Conservation (phyloP, 1,140 invertebrate species). For the Sarcophaga bullata region DNA sequence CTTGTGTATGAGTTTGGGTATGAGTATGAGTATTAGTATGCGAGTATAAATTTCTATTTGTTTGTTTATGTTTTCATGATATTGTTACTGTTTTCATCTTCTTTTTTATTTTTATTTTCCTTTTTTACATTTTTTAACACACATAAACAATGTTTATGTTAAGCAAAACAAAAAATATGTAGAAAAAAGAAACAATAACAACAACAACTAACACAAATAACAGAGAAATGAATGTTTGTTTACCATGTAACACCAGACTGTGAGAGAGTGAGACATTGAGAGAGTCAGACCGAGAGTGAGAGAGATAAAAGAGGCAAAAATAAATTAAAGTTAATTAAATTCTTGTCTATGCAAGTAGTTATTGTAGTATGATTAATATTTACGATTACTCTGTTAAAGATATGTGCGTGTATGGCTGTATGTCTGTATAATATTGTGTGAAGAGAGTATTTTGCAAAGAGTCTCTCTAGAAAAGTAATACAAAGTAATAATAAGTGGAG, state of each 20-base stretch:
- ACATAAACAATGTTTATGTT: slow-evolving; percentile 13
- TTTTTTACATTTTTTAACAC: not conserved
- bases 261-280: no score
- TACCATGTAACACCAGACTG: not conserved
- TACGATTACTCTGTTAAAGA: not conserved
- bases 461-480: no score
- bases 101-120: not conserved
- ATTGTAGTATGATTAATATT: no score
- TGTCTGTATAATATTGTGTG: no score
- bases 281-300: no score
- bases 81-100: not conserved
- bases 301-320: not conserved
- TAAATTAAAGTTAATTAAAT: slow-evolving; percentile 25
- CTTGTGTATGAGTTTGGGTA: no score
- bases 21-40: not conserved
- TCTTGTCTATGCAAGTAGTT: not conserved
- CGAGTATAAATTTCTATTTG: not conserved
- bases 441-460: no score
- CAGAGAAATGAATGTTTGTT: slow-evolving; percentile 1
- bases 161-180: not conserved
- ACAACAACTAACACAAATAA: no score
- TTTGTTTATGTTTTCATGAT: slow-evolving; percentile 5
- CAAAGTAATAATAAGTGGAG: not conserved
- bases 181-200: not conserved
- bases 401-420: not conserved